Evolutionary conservation across 1,140 invertebrate genomes (phyloP), one percentile per base, ranked within the genome.

Genomic region (Helicoverpa zea): DNA sequence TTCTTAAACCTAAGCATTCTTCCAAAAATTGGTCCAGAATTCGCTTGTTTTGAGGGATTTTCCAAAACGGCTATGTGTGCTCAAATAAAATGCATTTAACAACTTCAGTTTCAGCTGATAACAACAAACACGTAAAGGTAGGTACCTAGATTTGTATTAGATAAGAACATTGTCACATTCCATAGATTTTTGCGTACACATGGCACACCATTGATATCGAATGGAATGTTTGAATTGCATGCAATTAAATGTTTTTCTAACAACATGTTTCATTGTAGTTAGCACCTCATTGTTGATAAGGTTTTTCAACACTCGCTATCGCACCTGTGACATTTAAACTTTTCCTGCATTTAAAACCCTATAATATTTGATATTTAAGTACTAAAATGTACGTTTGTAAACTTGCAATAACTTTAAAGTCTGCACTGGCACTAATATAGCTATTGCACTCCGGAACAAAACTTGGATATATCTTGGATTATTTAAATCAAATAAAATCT

Each of bases 131-230:
- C 23, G 23, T 23, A 23, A 43, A 73, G n/a, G 18, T 58, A 73
- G n/a, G 18, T 12, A 13, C 49, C 35, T 35, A 66, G 43, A 75
- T 23, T 14, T 51, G 10, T 49, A n/a, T 16, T 29, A 29, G 73
- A 75, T 63, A 75, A 63, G 35, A 51, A 18, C 63, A 75, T 61
- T 75, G 58, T 47, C 73, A 63, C 56, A 63, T 75, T 61, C 56
- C 58, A 11, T 16, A 63, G 43, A 75, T 49, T 47, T 75, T 75
- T 47, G 56, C 58, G 58, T 51, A 51, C 73, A 63, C 58, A 75
- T 75, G 56, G 73, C 7, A 47, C 5, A 47, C 29, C 52, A 43
- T 58, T 74, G 72, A 49, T 75, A 75, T 49, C 18, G 18, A 12
- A 16, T 29, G 18, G 54, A 56, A 75, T 61, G 51, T 58, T 35